Evolutionary conservation across 2,113 vertebrate species (phyloP).

Genomic region (Syngnathus scovelli): DNA sequence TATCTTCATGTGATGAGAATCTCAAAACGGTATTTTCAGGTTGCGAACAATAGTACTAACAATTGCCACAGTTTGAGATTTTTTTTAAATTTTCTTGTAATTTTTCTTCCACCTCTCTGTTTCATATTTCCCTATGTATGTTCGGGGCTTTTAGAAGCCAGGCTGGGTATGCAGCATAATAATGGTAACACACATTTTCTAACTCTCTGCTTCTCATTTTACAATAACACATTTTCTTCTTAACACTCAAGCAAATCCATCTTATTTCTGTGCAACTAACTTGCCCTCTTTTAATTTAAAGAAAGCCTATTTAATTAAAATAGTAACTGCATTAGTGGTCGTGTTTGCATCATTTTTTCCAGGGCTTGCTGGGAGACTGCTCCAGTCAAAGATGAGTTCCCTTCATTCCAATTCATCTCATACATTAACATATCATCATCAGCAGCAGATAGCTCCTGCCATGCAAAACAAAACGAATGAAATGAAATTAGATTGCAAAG

Average conservation of each 20-base stretch:
- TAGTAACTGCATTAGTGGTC: slow-evolving; percentile 23
- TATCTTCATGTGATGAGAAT: slow-evolving; percentile 12
- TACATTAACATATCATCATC: slow-evolving; percentile 26
- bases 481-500: neutral
- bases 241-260: slow-evolving; percentile 12
- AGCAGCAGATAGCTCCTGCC: slow-evolving; percentile 21
- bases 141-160: slow-evolving; percentile 29
- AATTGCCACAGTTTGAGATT: neutral
- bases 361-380: slow-evolving; percentile 14
- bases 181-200: slow-evolving; percentile 15
- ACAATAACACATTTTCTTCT: neutral
- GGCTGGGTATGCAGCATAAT: slow-evolving; percentile 15
- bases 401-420: slow-evolving; percentile 28
- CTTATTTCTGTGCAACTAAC: slow-evolving; percentile 19
- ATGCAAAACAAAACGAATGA: slow-evolving; percentile 13
- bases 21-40: neutral
- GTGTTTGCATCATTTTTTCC: slow-evolving; percentile 39
- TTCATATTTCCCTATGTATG: slow-evolving; percentile 34
- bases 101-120: slow-evolving; percentile 16
- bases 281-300: slow-evolving; percentile 27
- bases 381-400: slow-evolving; percentile 50
- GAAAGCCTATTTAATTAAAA: slow-evolving; percentile 44
- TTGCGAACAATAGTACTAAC: neutral
- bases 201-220: neutral
- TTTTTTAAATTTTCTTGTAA: neutral